Evolutionary conservation across 2,888 invertebrate species (phyloP).

Genomic region (Diaprepes abbreviatus): DNA sequence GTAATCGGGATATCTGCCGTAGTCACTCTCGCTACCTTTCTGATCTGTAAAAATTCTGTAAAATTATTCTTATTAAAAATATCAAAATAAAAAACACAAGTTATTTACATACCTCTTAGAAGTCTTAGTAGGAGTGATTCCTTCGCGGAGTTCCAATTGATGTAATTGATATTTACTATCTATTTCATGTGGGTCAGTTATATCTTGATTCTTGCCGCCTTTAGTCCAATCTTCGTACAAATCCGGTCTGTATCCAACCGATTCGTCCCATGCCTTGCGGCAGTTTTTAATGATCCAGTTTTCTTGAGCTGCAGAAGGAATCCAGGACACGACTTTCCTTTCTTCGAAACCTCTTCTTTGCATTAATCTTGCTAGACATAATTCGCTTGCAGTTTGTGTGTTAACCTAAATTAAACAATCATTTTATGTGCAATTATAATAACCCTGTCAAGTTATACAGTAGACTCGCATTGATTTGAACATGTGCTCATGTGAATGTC

Average conservation of each 20-base stretch:
- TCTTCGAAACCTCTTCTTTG: background rate
- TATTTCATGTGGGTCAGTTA: no score
- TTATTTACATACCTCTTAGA: background rate
- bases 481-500: no score
- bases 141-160: background rate
- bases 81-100: background rate
- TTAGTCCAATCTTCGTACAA: constrained; percentile 71
- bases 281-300: constrained; percentile 78
- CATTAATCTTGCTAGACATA: background rate
- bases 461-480: no score
- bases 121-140: background rate
- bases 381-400: background rate
- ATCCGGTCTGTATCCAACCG: constrained; percentile 70
- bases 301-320: constrained; percentile 66
- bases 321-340: constrained; percentile 19
- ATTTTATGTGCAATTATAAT: no score
- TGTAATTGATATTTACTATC: background rate
- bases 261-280: constrained; percentile 72
- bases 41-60: background rate
- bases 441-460: no score
- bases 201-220: background rate
- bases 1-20: background rate
- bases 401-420: no score
- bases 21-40: no score
- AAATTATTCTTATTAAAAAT: no score